Base-by-base conservation (phyloP, 2,113 vertebrate genomes). In the Sinocyclocheilus maitianheensis region DNA sequence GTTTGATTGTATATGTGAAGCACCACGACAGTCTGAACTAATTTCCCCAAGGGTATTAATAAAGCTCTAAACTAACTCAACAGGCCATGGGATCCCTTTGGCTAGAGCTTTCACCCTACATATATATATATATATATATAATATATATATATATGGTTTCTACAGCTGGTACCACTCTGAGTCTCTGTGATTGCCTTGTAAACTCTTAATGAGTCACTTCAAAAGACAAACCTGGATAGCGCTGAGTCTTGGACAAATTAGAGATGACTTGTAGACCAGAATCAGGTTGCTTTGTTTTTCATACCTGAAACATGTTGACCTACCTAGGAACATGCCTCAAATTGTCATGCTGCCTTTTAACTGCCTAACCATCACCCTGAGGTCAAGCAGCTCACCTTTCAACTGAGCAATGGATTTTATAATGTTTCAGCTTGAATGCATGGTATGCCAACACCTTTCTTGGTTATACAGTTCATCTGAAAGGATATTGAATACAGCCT, bases 171-270 rank as follows among this genome's bases (percentile, higher is more conserved):
- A 83, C 65, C 67, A 74, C 67, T 83, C 40, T 75, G 16, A 69
- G 77, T 69, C 78, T 80, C 20, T 77, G 55, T 60, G 67, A 84
- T 77, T 65, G 55, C 74, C 83, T 75, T 77, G 55, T 84, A 84
- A 88, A 87, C 24, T 9, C 51, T 74, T 85, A 89, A 83, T 55
- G 75, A 63, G 65, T 26, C 26, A 85, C 85, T 85, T 90, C 85
- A 90, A 88, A 83, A 76, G 83, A 58, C 81, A 37, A 72, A 78
- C 14, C 30, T 34, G 87, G 71, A 76, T 76, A 22, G 16, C 7
- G 30, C n/a, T 34, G 53, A 14, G 75, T 11, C 77, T 77, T 83
- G 60, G 77, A 77, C 65, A 77, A 85, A 81, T 84, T 84, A 77
- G 77, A 76, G 43, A 53, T 51, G 51, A 81, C 75, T 76, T 74